Base-by-base conservation (phyloP, 2,888 invertebrate genomes). In the Chrysolina oricalcia region DNA sequence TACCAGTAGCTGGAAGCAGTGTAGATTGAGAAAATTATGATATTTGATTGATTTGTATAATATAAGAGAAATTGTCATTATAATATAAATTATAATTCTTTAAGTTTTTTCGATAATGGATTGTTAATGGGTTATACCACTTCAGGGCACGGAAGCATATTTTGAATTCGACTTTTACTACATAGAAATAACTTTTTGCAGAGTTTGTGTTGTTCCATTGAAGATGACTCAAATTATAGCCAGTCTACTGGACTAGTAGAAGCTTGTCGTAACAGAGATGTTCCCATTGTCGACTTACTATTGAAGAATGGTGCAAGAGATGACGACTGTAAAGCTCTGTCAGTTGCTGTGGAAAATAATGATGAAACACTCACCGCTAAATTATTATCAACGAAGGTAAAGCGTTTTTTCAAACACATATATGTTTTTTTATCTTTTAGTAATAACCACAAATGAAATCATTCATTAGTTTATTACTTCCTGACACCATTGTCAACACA, bases 241-340 rank as follows among this genome's bases (percentile, higher is more conserved):
- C 83, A 89, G 81, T 89, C 91, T 80, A 91, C 92, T 78, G 90
- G 93, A 0, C 87, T 96, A 48, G 92, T 93, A 53, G 93, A 94
- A 86, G 94, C 95, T 15, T 93, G 93, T 80, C 90, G 91, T 73
- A 92, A 92, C 81, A 90, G 93, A 53, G 94, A 95, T 84, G 89
- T 92, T 35, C 91, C 92, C 35, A 92, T 95, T 84, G 93, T 95
- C n/a, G 95, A 96, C 85, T 87, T 95, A 70, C 89, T 98, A 65
- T 88, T 98, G 68, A 92, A 92, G 81, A 91, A 93, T 85, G 97
- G 97, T 21, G 98, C 98, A 0, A 90, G 94, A 21, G 99, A 99
- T 90, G 95, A 97, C 74, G 94, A 95, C 75, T 94, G 95, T 73
- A 91, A 93, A 80, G 98, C 98, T 3, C 90, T 98, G 62, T 89